These are phyloP conservation scores for Cephus runcator DNA, from an alignment of 2,888 invertebrate genomes.

Conservation along the genomic window DNA sequence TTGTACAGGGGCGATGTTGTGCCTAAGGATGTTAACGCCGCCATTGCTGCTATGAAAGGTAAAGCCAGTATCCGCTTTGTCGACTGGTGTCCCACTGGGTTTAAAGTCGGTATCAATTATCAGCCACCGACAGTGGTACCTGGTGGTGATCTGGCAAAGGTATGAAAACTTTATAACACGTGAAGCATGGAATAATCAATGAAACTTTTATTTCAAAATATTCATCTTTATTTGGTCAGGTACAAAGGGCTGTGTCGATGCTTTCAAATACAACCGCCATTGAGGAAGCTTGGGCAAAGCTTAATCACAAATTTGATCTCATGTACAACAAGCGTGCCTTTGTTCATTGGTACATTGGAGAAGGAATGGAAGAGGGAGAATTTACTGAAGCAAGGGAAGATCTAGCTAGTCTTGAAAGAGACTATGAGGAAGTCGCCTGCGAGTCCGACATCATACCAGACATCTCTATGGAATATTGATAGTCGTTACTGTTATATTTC, in stretches of 20 bases:
- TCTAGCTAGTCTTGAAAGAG: slow-evolving; percentile 82
- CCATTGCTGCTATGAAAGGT: slow-evolving; percentile 82
- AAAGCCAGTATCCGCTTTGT: slow-evolving; percentile 86
- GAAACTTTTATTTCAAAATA: background rate
- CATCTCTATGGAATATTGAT: slow-evolving; percentile 25
- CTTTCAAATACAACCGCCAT: slow-evolving; percentile 60
- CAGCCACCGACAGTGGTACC: slow-evolving; percentile 61
- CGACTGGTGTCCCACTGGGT: slow-evolving; percentile 96
- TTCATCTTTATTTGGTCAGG: slow-evolving; percentile 29
- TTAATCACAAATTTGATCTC: slow-evolving; percentile 95
- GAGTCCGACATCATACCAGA: slow-evolving; percentile 68
- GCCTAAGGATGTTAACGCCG: slow-evolving; percentile 87
- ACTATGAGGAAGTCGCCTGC: slow-evolving; percentile 82
- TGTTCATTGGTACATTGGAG: slow-evolving; percentile 93
- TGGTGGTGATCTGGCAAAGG: slow-evolving; percentile 58
- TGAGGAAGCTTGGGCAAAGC: slow-evolving; percentile 69
- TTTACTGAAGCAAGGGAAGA: slow-evolving; percentile 90
- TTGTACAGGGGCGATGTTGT: slow-evolving; percentile 91
- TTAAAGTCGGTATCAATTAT: slow-evolving; percentile 76
- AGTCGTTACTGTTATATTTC: background rate
- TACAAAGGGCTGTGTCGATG: slow-evolving; percentile 59
- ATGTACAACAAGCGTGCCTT: slow-evolving; percentile 97
- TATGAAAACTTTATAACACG: slow-evolving; percentile 14
- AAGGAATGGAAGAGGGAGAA: slow-evolving; percentile 90
- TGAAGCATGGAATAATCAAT: background rate